phyloP scores from a whole-genome alignment of 1,140 invertebrate species.

The Micrasema minimum region DNA sequence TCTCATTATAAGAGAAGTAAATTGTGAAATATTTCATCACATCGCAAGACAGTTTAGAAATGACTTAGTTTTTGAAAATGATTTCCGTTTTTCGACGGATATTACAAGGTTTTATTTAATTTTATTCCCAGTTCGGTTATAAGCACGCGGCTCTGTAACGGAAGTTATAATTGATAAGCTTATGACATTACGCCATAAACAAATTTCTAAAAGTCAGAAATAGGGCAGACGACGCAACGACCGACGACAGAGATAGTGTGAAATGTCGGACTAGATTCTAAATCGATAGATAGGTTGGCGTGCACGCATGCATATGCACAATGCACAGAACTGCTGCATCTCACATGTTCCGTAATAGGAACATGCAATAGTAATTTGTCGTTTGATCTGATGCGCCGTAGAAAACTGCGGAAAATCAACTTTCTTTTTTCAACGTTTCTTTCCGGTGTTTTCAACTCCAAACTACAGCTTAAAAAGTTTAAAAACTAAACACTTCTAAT shows the following conservation, averaged over 20 bases:
- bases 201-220: conserved; percentile 30
- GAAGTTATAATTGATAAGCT: conserved; percentile 14
- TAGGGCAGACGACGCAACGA: background rate
- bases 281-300: too few species aligned
- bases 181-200: conserved; percentile 22
- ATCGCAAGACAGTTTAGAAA: too few species aligned
- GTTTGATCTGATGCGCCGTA: conserved; percentile 38
- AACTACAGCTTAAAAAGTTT: too few species aligned
- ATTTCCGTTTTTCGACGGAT: too few species aligned
- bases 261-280: background rate
- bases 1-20: too few species aligned
- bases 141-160: background rate
- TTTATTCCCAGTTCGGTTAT: background rate
- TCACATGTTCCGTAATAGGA: conserved; percentile 46
- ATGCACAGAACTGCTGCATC: conserved; percentile 23
- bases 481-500: too few species aligned
- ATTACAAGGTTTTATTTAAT: too few species aligned
- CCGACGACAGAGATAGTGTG: background rate
- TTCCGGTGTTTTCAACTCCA: too few species aligned
- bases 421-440: conserved; percentile 44
- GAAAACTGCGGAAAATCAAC: conserved; percentile 38
- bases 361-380: conserved; percentile 46
- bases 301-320: conserved; percentile 4
- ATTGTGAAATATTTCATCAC: too few species aligned
- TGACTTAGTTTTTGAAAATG: too few species aligned